phyloP scores from a whole-genome alignment of 2,797 vertebrate species.

The Dendrocincla tyrannina region DNA sequence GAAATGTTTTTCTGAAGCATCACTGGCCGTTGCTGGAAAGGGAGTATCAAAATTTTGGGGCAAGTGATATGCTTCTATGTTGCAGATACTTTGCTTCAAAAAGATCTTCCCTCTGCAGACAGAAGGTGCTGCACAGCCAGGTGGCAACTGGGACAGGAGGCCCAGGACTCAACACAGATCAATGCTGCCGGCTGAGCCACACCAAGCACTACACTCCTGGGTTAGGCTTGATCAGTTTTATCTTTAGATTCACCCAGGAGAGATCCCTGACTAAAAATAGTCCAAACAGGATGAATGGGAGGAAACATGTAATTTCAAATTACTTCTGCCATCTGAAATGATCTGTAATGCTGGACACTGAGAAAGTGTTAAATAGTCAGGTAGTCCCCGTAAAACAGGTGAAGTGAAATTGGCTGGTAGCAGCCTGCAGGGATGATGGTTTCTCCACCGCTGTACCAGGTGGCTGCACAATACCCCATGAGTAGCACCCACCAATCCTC shows the following conservation, averaged over 20 bases:
- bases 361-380: not conserved
- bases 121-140: not conserved
- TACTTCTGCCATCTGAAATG: not conserved
- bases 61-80: not conserved
- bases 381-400: not conserved
- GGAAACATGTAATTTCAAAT: not conserved
- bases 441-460: not conserved
- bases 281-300: not conserved
- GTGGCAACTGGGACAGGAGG: not conserved
- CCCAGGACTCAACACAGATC: not conserved
- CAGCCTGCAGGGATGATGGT: not conserved
- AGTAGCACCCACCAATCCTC: not conserved
- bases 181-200: not conserved
- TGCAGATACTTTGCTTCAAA: not conserved
- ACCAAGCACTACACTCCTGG: not conserved
- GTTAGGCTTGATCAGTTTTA: not conserved
- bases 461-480: not conserved
- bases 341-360: not conserved
- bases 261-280: not conserved
- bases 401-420: not conserved
- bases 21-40: not conserved
- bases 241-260: not conserved
- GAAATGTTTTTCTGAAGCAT: not conserved
- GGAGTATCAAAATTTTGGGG: rapidly evolving
- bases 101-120: not conserved